A percentile compares a stretch with the other conserved stretches of the same genome.
Conservation (phyloP, 2,888 invertebrate species). For the Aradus depressus region DNA sequence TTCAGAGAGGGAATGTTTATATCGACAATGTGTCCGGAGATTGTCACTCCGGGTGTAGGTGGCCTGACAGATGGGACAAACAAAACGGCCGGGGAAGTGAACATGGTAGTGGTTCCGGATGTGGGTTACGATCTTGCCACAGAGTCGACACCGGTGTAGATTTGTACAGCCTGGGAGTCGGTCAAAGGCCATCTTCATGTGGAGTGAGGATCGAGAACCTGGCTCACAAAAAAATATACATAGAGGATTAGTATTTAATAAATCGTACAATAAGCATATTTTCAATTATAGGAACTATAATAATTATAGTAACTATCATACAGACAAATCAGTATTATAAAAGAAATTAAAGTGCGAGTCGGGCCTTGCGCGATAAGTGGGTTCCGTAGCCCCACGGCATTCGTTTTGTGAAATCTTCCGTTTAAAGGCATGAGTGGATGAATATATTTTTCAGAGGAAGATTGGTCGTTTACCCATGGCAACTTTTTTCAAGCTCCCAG, state of each 20-base stretch:
- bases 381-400: no score
- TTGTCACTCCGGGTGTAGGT: conserved; percentile 87
- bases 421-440: no score
- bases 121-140: conserved; percentile 89
- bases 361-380: no score
- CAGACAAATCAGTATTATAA: no score
- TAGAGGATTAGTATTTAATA: background rate
- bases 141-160: conserved; percentile 87
- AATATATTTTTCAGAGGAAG: no score
- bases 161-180: conserved; percentile 76
- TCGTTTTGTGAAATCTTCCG: no score
- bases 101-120: conserved; percentile 90
- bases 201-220: conserved; percentile 92
- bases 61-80: conserved; percentile 82
- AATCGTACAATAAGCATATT: background rate
- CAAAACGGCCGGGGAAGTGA: conserved; percentile 84
- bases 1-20: conserved; percentile 79
- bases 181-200: conserved; percentile 90
- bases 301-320: background rate
- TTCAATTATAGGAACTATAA: background rate
- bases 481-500: no score
- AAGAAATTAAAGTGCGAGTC: no score
- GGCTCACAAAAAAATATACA: conserved; percentile 50
- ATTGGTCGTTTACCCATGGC: no score
- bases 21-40: conserved; percentile 84